Conservation (phyloP, 2,797 vertebrate species). For the Coracias cyanogaster region DNA sequence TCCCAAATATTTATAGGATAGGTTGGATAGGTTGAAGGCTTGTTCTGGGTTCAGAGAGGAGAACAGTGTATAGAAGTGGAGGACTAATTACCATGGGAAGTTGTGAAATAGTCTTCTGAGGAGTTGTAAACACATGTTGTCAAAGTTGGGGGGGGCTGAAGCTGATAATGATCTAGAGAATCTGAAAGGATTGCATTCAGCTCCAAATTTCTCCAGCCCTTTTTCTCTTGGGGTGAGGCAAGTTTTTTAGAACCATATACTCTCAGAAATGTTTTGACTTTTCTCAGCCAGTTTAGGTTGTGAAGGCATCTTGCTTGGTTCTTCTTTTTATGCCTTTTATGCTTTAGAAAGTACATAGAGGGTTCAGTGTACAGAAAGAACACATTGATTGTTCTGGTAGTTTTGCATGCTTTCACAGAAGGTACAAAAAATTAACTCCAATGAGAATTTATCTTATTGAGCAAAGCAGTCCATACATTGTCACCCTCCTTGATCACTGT, state of each 20-base stretch:
- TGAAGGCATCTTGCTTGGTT: background rate
- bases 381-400: background rate
- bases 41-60: background rate
- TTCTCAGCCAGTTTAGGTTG: background rate
- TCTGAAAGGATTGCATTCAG: background rate
- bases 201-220: background rate
- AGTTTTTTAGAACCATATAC: background rate
- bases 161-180: background rate
- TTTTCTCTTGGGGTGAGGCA: background rate
- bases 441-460: background rate
- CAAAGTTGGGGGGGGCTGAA: background rate
- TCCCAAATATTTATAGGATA: background rate
- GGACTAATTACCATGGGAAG: background rate
- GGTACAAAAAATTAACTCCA: background rate
- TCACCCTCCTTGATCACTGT: background rate
- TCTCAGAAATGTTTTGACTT: background rate
- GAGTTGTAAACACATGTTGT: background rate
- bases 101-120: background rate
- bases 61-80: background rate
- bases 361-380: background rate
- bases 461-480: background rate
- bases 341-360: background rate
- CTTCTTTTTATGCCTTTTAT: background rate
- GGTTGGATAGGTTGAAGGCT: background rate
- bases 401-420: background rate